Percentiles rank a stretch among this genome's conserved stretches.
Conservation (phyloP, 2,113 vertebrate genomes). For the Platycercus adscitus region DNA sequence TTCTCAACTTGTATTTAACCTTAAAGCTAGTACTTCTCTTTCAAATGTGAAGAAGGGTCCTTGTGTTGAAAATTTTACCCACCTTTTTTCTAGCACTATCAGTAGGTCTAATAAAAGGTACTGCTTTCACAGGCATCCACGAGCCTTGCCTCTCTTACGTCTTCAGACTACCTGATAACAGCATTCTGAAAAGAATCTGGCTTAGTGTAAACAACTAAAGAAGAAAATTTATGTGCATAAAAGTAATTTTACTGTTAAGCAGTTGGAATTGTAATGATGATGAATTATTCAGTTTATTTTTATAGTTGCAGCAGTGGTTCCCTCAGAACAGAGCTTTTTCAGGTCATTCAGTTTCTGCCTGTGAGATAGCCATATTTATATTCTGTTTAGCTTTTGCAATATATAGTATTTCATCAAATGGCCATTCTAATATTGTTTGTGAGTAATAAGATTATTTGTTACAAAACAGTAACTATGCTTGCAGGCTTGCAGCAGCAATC, state of each 20-base stretch:
- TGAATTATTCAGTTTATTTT: neutral
- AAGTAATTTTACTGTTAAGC: neutral
- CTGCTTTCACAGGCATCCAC: neutral
- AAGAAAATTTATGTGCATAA: neutral
- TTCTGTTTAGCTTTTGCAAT: neutral
- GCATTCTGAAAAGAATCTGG: neutral
- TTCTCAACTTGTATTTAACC: neutral
- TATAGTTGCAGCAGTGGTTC: neutral
- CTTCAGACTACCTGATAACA: neutral
- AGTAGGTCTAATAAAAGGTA: neutral
- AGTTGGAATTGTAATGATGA: neutral
- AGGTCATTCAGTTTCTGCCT: neutral
- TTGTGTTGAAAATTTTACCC: neutral
- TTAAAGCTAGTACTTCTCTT: neutral
- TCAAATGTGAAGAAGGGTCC: neutral
- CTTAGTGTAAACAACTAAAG: neutral
- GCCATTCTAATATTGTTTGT: neutral
- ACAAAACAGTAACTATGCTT: neutral
- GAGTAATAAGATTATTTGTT: neutral
- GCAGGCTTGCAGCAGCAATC: neutral
- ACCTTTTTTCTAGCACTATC: neutral
- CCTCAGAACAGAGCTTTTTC: neutral
- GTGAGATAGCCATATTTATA: neutral
- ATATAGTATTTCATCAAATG: neutral
- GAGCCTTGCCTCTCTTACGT: neutral